Evolutionary conservation across 2,113 vertebrate species (phyloP).

Genomic region (Pionites leucogaster): DNA sequence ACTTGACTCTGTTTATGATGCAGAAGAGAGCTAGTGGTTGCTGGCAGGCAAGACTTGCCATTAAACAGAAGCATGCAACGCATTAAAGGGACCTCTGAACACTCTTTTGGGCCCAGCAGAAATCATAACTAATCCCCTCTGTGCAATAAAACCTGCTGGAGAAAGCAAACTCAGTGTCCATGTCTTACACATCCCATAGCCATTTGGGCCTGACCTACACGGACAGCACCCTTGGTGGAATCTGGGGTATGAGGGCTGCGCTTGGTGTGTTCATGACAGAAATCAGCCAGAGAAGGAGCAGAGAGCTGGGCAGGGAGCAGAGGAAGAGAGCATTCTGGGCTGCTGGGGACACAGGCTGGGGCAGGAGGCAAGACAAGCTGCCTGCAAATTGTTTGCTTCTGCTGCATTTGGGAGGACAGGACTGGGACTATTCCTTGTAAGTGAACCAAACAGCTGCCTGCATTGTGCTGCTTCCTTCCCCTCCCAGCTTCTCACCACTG

Average conservation of each 20-base stretch:
- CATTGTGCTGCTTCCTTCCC: neutral
- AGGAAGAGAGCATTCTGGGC: neutral
- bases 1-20: conserved; percentile 5
- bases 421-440: rapidly evolving
- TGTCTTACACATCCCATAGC: neutral
- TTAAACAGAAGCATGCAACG: neutral
- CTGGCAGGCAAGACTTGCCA: neutral
- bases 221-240: neutral
- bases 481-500: neutral
- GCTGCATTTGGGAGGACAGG: neutral
- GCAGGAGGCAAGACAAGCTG: neutral
- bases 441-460: neutral
- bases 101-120: neutral
- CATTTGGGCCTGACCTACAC: neutral
- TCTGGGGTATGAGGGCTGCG: neutral
- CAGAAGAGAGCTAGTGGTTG: neutral
- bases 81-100: neutral
- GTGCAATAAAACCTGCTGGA: neutral
- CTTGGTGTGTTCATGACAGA: neutral
- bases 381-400: neutral
- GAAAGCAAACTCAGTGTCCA: neutral
- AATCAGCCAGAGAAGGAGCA: neutral
- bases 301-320: neutral
- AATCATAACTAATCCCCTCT: neutral
- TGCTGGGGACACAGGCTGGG: neutral